Conservation (phyloP, 2,113 vertebrate species). For the Calidris pugnax region DNA sequence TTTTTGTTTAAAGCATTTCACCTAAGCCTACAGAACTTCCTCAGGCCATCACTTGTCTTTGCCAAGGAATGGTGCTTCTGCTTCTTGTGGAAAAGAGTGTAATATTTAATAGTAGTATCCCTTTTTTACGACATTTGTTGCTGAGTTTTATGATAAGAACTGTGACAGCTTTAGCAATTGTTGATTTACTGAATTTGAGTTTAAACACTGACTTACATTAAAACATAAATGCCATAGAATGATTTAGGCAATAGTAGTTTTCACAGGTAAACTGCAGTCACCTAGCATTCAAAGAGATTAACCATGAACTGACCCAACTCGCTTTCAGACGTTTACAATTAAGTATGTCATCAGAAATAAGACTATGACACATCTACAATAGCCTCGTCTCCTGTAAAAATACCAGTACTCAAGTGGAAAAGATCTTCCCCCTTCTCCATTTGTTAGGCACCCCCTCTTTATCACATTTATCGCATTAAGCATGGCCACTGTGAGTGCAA, state of each 20-base stretch:
- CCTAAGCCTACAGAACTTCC: neutral
- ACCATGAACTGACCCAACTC: neutral
- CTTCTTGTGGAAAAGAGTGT: neutral
- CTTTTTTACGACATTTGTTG: neutral
- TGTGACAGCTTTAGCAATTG: neutral
- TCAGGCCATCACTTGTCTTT: neutral
- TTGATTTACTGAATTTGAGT: conserved; percentile 7
- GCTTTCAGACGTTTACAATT: neutral
- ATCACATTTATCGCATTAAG: neutral
- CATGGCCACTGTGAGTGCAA: neutral
- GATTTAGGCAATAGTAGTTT: neutral
- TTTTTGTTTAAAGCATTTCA: neutral
- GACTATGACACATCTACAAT: neutral
- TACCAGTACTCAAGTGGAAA: neutral
- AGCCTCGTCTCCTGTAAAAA: conserved; percentile 2
- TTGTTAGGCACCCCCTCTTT: neutral
- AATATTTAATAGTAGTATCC: neutral
- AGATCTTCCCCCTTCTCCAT: neutral
- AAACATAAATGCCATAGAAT: neutral
- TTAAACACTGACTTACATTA: neutral
- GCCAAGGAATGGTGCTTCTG: neutral
- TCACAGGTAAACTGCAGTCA: neutral
- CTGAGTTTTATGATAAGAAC: neutral
- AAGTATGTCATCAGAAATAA: neutral
- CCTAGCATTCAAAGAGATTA: neutral